These are phyloP conservation scores for Salminus brasiliensis DNA, from an alignment of 2,113 vertebrate genomes.

Conservation along the genomic window DNA sequence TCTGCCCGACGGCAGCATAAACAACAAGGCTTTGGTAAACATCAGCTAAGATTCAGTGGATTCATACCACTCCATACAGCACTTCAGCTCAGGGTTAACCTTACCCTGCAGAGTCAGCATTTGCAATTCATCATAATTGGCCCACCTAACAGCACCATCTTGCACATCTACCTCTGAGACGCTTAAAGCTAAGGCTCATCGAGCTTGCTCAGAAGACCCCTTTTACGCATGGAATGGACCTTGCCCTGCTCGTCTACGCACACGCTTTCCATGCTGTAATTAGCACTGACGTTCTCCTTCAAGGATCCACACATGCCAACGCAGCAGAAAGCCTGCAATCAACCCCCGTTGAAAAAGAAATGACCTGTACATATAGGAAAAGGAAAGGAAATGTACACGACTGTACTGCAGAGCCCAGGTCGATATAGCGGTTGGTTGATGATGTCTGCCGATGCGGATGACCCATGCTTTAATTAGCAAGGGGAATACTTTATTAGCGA, in stretches of 20 bases:
- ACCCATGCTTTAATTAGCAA: no score
- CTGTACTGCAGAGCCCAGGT: no score
- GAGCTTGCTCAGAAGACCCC: not conserved
- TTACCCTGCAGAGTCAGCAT: not conserved
- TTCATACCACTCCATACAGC: not conserved
- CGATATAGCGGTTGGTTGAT: no score
- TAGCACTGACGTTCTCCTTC: not conserved
- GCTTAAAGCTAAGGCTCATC: conserved; percentile 5
- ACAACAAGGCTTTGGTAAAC: not conserved
- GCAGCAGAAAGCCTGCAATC: not conserved
- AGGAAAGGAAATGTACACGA: no score
- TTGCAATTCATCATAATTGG: not conserved
- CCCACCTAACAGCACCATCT: not conserved
- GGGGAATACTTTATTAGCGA: no score
- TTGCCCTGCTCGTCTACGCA: not conserved
- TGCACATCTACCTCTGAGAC: not conserved
- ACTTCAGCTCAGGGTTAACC: not conserved
- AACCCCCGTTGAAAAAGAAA: not conserved
- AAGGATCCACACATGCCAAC: not conserved
- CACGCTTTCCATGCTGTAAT: not conserved
- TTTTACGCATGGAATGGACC: not conserved
- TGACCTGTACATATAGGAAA: conserved; percentile 25
- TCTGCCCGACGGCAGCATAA: not conserved
- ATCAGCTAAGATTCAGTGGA: not conserved
- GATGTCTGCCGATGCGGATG: no score